Evolutionary conservation across 2,888 invertebrate species (phyloP).

Genomic region (Lypha dubia): DNA sequence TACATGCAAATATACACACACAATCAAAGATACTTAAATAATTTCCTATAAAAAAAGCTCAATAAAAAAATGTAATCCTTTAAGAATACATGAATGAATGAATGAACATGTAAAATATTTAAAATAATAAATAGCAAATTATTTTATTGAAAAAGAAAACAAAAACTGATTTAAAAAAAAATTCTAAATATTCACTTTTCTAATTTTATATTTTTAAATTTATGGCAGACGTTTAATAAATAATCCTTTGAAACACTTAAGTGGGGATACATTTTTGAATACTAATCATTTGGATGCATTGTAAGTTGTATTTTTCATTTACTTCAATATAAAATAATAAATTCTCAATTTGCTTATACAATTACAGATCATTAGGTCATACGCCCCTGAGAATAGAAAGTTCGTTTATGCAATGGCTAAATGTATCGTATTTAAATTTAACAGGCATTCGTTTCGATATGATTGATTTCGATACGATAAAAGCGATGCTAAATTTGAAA

Average conservation of each 20-base stretch:
- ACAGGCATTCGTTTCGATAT: constrained; percentile 84
- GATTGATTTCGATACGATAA: constrained; percentile 84
- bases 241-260: constrained; percentile 83
- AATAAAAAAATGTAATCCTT: constrained; percentile 33
- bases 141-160: neutral
- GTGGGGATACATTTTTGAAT: constrained; percentile 82
- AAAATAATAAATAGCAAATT: neutral
- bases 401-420: constrained; percentile 77
- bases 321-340: neutral
- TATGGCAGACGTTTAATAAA: constrained; percentile 83
- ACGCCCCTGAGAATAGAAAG: constrained; percentile 80
- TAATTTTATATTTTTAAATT: neutral
- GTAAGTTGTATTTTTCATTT: constrained; percentile 82
- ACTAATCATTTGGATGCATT: constrained; percentile 83
- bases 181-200: neutral
- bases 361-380: constrained; percentile 82
- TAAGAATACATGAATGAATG: neutral
- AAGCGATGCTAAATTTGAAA: constrained; percentile 83
- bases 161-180: neutral
- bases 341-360: neutral
- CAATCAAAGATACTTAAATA: constrained; percentile 11
- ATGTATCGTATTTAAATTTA: constrained; percentile 83
- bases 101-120: neutral
- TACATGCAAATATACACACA: neutral
- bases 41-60: constrained; percentile 39